These are phyloP conservation scores for Gavia stellata DNA, from an alignment of 2,113 vertebrate genomes.

Conservation along the genomic window DNA sequence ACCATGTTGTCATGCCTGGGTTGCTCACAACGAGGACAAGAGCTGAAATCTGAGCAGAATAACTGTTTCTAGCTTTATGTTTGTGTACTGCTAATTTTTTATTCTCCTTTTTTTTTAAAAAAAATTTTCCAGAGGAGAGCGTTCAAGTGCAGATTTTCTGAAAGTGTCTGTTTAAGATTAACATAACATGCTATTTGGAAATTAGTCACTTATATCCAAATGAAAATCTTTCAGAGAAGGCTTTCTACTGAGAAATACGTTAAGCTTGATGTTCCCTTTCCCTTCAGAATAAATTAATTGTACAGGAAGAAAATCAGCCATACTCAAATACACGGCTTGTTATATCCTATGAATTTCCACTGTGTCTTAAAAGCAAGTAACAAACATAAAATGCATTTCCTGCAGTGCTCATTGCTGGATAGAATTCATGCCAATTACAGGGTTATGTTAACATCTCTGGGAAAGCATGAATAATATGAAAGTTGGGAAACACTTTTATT, in stretches of 20 bases:
- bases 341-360: constrained; percentile 3
- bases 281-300: constrained; percentile 13
- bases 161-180: neutral
- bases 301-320: neutral
- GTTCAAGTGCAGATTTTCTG: neutral
- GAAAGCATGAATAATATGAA: neutral
- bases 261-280: neutral
- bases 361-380: constrained; percentile 6
- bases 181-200: neutral
- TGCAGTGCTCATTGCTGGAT: neutral
- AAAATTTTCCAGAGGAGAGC: neutral
- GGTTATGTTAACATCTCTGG: neutral
- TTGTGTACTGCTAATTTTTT: neutral
- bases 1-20: neutral
- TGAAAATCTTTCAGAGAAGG: neutral
- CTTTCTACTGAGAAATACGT: neutral
- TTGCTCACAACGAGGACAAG: neutral
- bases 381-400: neutral
- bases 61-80: neutral
- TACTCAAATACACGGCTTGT: neutral
- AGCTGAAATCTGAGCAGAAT: neutral
- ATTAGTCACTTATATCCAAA: neutral
- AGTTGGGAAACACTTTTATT: neutral
- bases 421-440: neutral
- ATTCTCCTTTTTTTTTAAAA: neutral